Conservation (phyloP, 2,888 invertebrate genomes). For the Oeneis ivallda region DNA sequence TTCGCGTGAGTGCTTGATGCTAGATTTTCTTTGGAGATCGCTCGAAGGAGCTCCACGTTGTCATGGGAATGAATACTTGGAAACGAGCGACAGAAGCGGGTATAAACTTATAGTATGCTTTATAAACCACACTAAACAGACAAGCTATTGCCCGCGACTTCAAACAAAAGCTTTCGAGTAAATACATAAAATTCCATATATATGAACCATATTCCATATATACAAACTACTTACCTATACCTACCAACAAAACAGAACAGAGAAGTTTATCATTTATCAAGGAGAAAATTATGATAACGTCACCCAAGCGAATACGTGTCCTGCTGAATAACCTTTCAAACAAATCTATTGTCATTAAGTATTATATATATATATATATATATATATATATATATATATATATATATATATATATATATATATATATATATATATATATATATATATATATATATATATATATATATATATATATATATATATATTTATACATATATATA, state of each 20-base stretch:
- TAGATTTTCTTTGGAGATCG: conserved; percentile 15
- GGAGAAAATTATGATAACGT: neutral
- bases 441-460: too few relatives aligned
- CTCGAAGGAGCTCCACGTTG: conserved; percentile 7
- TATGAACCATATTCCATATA: too few relatives aligned
- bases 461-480: too few relatives aligned
- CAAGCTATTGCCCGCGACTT: too few relatives aligned
- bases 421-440: too few relatives aligned
- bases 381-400: too few relatives aligned
- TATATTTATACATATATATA: too few relatives aligned
- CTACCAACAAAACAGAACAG: conserved; percentile 2
- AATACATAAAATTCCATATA: neutral
- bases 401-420: too few relatives aligned
- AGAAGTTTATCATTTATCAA: conserved; percentile 8
- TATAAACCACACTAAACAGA: too few relatives aligned
- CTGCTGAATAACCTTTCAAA: conserved; percentile 3
- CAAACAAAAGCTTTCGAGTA: too few relatives aligned
- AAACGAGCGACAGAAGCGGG: neutral
- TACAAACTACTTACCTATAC: too few relatives aligned
- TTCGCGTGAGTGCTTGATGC: conserved; percentile 8
- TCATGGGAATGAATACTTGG: neutral
- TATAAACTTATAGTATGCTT: neutral
- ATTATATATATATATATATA: too few relatives aligned
- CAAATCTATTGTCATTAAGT: neutral
- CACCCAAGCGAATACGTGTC: neutral